Evolutionary conservation across 2,797 vertebrate species (phyloP), one percentile per base, ranked within the genome.

Genomic region (Allobates femoralis): DNA sequence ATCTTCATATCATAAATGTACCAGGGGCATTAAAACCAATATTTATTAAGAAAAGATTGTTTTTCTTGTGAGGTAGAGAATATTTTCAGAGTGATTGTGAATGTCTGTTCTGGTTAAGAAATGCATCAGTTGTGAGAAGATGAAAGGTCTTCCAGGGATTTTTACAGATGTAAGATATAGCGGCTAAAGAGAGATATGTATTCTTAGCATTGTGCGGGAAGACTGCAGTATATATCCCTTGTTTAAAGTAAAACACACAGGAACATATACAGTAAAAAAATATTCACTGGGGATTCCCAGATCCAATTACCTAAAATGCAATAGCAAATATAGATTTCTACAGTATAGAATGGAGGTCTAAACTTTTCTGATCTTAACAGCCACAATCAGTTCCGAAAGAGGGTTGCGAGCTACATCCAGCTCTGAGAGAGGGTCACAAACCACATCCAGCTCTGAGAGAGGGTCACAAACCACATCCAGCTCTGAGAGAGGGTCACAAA

Each of bases 51-150:
- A 28, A 18, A 77, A 77, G 74, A 77, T 30, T 55, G 50, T 55
- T 77, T 32, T 53, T 23, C 74, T 55, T 53, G 18, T 19, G n/a
- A 30, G 74, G 26, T 30, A 32, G 28, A 12, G 28, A 53, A 55
- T 0, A 32, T 69, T 23, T 37, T 69, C 32, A 11, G 26, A 30
- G 5, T 21, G 28, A 77, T 53, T 32, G 74, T 51, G 50, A 14
- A 30, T 55, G 74, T 77, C 74, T 19, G 74, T 53, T 77, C 26
- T n/a, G 58, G 66, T 80, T 80, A 64, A 15, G 79, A 41, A 62
- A 50, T 6, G 41, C 37, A 41, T 80, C 60, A 8, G 37, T 16
- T 14, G 58, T 50, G 16, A 26, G 34, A 37, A 66, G 37, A n/a
- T 11, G 21, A 8, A 16, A 41, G 79, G 28, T 50, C 58, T 46